These are phyloP conservation scores for Chouioia cunea DNA, from an alignment of 2,888 invertebrate species.

Conservation along the genomic window DNA sequence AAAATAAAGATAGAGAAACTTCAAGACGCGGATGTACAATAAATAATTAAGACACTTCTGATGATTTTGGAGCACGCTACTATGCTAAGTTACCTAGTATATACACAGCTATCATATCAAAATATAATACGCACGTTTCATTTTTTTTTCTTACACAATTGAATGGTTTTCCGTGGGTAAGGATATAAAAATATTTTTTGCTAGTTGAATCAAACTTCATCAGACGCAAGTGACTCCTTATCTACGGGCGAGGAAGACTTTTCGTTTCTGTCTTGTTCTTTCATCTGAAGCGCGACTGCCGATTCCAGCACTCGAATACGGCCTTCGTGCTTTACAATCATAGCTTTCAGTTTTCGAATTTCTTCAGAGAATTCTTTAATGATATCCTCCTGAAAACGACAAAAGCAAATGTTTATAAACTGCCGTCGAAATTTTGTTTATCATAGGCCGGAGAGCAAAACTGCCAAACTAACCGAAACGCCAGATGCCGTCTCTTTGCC, in stretches of 20 bases:
- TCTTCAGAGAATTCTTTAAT: slow-evolving; percentile 89
- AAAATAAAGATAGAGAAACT: slow-evolving; percentile 43
- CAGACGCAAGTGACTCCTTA: slow-evolving; percentile 63
- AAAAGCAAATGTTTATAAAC: neutral
- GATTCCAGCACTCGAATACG: slow-evolving; percentile 84
- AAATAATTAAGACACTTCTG: slow-evolving; percentile 65
- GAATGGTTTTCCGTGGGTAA: slow-evolving; percentile 55
- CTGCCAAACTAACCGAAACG: slow-evolving; percentile 55
- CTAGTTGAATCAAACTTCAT: slow-evolving; percentile 63
- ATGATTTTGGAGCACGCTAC: slow-evolving; percentile 62
- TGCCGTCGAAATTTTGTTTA: too few relatives aligned
- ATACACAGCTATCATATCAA: slow-evolving; percentile 68
- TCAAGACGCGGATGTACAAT: slow-evolving; percentile 62
- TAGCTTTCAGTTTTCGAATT: slow-evolving; percentile 92
- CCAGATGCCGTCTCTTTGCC: slow-evolving; percentile 52
- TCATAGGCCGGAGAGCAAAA: too few relatives aligned
- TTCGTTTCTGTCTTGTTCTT: slow-evolving; percentile 66
- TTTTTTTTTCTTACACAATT: slow-evolving; percentile 55
- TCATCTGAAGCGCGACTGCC: slow-evolving; percentile 69
- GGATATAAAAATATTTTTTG: slow-evolving; percentile 56
- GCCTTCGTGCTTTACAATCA: slow-evolving; percentile 94
- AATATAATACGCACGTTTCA: slow-evolving; percentile 65
- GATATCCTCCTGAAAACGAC: slow-evolving; percentile 75
- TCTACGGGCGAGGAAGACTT: slow-evolving; percentile 60
- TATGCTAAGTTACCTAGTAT: slow-evolving; percentile 64